Conservation (phyloP, 2,888 invertebrate species). For the Nomada fabriciana region DNA sequence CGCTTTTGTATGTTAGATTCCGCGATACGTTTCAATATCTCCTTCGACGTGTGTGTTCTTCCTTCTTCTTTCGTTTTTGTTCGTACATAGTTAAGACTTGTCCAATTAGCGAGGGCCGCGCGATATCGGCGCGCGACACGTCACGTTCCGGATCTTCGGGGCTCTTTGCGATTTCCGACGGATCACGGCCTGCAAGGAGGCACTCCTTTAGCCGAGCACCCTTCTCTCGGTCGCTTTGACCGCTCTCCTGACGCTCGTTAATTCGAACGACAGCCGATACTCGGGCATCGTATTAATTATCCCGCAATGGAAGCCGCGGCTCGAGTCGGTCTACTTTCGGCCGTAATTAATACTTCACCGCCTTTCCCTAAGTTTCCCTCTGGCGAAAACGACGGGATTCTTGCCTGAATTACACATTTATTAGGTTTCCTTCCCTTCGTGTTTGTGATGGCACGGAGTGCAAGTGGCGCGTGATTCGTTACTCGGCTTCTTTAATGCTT, state of each 20-base stretch:
- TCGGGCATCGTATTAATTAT: constrained; percentile 63
- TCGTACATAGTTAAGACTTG: constrained; percentile 3
- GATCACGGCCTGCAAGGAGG: background rate
- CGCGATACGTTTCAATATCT: constrained; percentile 26
- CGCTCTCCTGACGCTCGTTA: constrained; percentile 49
- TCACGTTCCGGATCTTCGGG: constrained; percentile 28
- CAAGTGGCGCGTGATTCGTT: background rate
- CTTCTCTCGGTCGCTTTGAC: constrained; percentile 48
- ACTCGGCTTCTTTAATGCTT: background rate
- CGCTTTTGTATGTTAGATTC: constrained; percentile 31
- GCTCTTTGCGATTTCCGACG: constrained; percentile 31
- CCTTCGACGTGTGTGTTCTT: constrained; percentile 11
- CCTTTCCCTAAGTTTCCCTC: background rate
- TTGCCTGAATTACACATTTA: background rate
- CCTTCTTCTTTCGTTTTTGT: constrained; percentile 16
- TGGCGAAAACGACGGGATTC: constrained; percentile 26
- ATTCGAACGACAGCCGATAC: constrained; percentile 50
- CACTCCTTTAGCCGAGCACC: constrained; percentile 12
- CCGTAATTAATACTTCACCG: constrained; percentile 60
- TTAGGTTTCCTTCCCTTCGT: background rate
- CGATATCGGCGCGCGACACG: constrained; percentile 17
- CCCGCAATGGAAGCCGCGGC: constrained; percentile 32
- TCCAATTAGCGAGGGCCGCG: constrained; percentile 48
- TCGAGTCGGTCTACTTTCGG: constrained; percentile 42
- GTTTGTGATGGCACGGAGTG: background rate